phyloP scores from a whole-genome alignment of 2,113 vertebrate genomes.

The Gasterosteus aculeatus region DNA sequence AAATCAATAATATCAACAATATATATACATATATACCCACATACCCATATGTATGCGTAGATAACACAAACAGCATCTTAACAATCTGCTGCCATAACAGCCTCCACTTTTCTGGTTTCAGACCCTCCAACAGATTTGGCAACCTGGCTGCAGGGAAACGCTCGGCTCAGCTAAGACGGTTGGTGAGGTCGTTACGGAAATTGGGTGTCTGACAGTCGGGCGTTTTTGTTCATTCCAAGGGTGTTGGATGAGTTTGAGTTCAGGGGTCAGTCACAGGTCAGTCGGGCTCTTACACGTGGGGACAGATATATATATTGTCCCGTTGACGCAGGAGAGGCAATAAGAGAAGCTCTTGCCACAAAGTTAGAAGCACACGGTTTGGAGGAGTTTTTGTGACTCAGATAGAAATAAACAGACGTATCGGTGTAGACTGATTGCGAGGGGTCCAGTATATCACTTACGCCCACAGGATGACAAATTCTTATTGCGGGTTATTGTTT shows the following conservation, averaged over 20 bases:
- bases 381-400: slow-evolving; percentile 1
- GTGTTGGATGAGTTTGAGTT: not conserved
- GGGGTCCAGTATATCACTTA: slow-evolving; percentile 34
- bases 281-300: not conserved
- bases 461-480: slow-evolving; percentile 51
- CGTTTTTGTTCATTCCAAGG: not conserved
- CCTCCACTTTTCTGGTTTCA: not conserved
- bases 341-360: not conserved
- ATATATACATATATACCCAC: too few relatives aligned
- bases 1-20: too few relatives aligned
- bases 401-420: slow-evolving; percentile 1
- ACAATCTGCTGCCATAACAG: not conserved
- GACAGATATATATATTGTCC: not conserved
- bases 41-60: too few relatives aligned
- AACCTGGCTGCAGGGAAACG: not conserved
- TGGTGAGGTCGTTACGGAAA: not conserved
- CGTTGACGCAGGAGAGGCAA: not conserved
- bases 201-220: not conserved
- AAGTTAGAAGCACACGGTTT: not conserved
- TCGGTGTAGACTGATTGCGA: slow-evolving; percentile 13
- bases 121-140: not conserved
- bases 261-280: not conserved
- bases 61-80: not conserved
- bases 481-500: slow-evolving; percentile 57
- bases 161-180: not conserved